Conservation (phyloP, 2,797 vertebrate genomes). For the Cichlasoma orientale region DNA sequence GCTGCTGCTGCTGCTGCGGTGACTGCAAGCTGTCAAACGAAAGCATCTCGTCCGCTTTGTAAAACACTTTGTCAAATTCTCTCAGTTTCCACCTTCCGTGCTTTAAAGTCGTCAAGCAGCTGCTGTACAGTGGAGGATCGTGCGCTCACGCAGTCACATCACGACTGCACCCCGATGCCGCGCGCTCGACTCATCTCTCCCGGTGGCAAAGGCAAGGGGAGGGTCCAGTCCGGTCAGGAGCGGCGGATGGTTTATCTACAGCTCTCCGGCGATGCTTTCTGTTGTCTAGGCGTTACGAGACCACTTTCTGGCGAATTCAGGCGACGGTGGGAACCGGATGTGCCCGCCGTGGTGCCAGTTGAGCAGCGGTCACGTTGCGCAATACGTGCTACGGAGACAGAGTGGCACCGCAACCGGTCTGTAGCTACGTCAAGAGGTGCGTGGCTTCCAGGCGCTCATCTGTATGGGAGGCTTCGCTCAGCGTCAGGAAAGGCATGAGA, state of each 20-base stretch:
- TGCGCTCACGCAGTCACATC: constrained; percentile 61
- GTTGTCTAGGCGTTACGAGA: constrained; percentile 16
- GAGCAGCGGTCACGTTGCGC: constrained; percentile 87
- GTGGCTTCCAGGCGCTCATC: constrained; percentile 83
- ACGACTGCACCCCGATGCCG: constrained; percentile 63
- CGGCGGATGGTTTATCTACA: constrained; percentile 19
- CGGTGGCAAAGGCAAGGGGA: constrained; percentile 57
- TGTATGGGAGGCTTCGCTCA: constrained; percentile 80
- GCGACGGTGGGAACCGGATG: constrained; percentile 48
- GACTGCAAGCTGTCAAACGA: constrained; percentile 45
- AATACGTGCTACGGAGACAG: constrained; percentile 86
- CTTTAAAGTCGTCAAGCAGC: constrained; percentile 7
- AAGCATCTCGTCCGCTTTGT: constrained; percentile 37
- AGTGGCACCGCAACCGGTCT: constrained; percentile 85
- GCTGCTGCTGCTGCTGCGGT: constrained; percentile 36
- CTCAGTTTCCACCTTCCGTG: background rate
- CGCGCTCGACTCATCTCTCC: constrained; percentile 65
- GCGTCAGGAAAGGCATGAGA: constrained; percentile 75
- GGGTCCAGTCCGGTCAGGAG: constrained; percentile 41
- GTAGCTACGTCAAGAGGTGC: constrained; percentile 88
- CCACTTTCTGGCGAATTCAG: constrained; percentile 25
- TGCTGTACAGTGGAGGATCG: constrained; percentile 13
- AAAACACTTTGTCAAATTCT: background rate
- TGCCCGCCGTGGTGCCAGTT: constrained; percentile 51
- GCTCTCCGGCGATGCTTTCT: constrained; percentile 23